These are phyloP conservation scores for Drosophila varians DNA, from an alignment of 1,140 invertebrate species.

Conservation along the genomic window DNA sequence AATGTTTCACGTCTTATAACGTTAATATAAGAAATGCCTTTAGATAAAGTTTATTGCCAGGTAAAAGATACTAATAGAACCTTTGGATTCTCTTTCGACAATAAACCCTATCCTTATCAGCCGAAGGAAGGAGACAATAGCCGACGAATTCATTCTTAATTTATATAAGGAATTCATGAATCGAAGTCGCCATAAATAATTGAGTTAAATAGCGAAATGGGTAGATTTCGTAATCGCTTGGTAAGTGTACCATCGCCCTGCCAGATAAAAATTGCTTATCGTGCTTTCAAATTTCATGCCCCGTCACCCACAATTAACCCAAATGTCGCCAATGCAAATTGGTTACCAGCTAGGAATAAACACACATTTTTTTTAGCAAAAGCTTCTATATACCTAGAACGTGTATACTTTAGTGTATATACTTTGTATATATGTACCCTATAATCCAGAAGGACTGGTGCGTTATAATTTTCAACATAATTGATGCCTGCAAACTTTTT, in stretches of 20 bases:
- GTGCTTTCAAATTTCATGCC: conserved; percentile 30
- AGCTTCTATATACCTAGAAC: conserved; percentile 6
- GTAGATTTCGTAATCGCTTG: conserved; percentile 30
- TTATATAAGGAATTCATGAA: conserved; percentile 25
- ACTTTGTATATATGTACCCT: conserved; percentile 2
- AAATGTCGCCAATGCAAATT: conserved; percentile 50
- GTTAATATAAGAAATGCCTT: too few relatives aligned
- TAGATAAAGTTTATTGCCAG: too few relatives aligned
- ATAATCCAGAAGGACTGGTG: conserved; percentile 13
- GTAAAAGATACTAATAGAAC: too few relatives aligned
- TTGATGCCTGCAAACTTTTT: conserved; percentile 36
- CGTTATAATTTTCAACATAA: conserved; percentile 41
- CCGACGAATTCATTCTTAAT: conserved; percentile 47
- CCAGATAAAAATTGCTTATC: conserved; percentile 31
- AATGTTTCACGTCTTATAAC: not conserved
- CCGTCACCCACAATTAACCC: conserved; percentile 65
- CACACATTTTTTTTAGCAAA: not conserved
- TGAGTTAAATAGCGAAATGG: conserved; percentile 4
- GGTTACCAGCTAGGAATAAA: conserved; percentile 19
- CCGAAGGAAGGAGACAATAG: conserved; percentile 1
- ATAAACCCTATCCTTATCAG: too few relatives aligned
- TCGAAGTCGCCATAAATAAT: conserved; percentile 25
- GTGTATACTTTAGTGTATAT: not conserved
- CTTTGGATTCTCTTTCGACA: too few relatives aligned
- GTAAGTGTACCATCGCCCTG: conserved; percentile 18